phyloP scores from a whole-genome alignment of 1,140 invertebrate species.

The Drosophila kohkoa region DNA sequence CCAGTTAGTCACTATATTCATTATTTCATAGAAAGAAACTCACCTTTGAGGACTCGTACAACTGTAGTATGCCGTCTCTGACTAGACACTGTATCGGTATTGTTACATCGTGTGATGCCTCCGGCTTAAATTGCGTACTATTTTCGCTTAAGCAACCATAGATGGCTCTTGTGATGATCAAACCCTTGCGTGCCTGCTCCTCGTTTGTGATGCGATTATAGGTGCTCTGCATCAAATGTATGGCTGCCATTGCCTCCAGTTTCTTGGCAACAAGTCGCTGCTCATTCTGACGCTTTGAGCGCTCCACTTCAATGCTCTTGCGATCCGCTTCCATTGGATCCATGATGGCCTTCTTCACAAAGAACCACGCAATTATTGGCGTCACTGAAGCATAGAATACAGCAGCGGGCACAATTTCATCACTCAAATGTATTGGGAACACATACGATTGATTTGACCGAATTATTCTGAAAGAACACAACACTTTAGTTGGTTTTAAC shows the following conservation, averaged over 20 bases:
- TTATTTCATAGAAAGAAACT: conserved; percentile 2
- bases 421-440: conserved; percentile 95
- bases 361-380: conserved; percentile 92
- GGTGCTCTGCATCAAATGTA: conserved; percentile 94
- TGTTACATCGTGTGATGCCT: conserved; percentile 93
- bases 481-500: not conserved
- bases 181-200: conserved; percentile 91
- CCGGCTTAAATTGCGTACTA: conserved; percentile 70
- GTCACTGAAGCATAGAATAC: conserved; percentile 96
- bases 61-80: conserved; percentile 93
- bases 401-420: conserved; percentile 94
- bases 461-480: conserved; percentile 87
- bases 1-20: not conserved
- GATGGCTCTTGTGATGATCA: conserved; percentile 94
- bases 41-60: conserved; percentile 95
- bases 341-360: conserved; percentile 94
- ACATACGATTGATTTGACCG: conserved; percentile 95
- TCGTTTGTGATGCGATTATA: conserved; percentile 91
- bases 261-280: conserved; percentile 91
- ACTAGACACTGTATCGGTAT: conserved; percentile 97
- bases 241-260: conserved; percentile 92
- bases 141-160: conserved; percentile 90
- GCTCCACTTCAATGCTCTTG: conserved; percentile 90
- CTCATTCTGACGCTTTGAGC: conserved; percentile 90
- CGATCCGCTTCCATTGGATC: conserved; percentile 94